Percentiles rank a stretch among this genome's conserved stretches.
These are phyloP conservation scores for Aphaenogaster ashmeadi DNA, from an alignment of 1,140 invertebrate species.

Conservation along the genomic window DNA sequence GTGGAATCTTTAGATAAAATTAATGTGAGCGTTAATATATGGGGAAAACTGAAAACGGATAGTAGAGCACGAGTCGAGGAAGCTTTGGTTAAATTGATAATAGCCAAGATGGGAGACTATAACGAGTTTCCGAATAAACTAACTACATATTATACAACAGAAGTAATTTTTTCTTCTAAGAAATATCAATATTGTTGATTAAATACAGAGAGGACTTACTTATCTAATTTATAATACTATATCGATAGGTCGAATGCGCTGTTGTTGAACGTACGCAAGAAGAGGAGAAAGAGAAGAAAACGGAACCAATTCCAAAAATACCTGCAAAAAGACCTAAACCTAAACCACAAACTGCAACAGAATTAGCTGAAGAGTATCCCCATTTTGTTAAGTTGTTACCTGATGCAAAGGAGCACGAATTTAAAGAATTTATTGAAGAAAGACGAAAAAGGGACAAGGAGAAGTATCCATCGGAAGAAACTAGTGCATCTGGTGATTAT, in stretches of 20 bases:
- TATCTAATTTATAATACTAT: constrained; percentile 23
- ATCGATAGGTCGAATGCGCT: constrained; percentile 74
- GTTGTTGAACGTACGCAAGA: constrained; percentile 58
- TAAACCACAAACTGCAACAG: constrained; percentile 65
- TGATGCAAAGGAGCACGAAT: constrained; percentile 72
- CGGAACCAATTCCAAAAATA: neutral
- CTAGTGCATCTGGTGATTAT: constrained; percentile 1
- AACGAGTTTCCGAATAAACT: constrained; percentile 66
- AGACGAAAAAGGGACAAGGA: constrained; percentile 71
- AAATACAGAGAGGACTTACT: neutral
- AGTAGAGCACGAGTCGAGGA: constrained; percentile 83
- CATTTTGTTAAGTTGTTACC: constrained; percentile 70
- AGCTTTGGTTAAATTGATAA: constrained; percentile 85
- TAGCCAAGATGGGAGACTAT: constrained; percentile 79
- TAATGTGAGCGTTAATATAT: constrained; percentile 95
- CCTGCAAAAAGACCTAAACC: constrained; percentile 59
- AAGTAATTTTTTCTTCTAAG: constrained; percentile 78
- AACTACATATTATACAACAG: constrained; percentile 76
- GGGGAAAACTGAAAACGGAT: constrained; percentile 92
- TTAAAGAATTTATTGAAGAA: constrained; percentile 73
- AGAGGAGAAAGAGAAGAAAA: neutral
- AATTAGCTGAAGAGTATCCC: constrained; percentile 77
- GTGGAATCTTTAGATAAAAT: constrained; percentile 92
- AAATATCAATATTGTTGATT: constrained; percentile 34
- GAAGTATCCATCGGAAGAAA: neutral